These are phyloP conservation scores for Galerucella nymphaeae DNA, from an alignment of 2,888 invertebrate genomes.

Conservation along the genomic window DNA sequence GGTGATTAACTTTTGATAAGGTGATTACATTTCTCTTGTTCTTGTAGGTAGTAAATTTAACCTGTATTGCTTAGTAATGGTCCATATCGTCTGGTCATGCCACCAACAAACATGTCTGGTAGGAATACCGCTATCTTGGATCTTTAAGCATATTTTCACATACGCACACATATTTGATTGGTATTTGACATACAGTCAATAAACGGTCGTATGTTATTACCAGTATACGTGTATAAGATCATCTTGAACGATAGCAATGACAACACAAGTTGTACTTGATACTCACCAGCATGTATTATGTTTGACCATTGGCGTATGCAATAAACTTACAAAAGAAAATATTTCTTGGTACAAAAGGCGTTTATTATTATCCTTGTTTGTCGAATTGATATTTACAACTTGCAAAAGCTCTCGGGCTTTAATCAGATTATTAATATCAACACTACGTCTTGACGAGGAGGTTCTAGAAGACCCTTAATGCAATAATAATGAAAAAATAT, in stretches of 20 bases:
- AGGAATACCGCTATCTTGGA: slow-evolving; percentile 51
- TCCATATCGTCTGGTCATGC: slow-evolving; percentile 16
- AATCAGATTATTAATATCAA: too few species aligned
- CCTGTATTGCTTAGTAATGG: slow-evolving; percentile 6
- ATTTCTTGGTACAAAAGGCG: background rate
- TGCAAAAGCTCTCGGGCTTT: too few species aligned
- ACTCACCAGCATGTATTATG: slow-evolving; percentile 44
- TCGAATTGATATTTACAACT: too few species aligned
- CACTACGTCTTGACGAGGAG: too few species aligned
- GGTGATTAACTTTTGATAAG: background rate
- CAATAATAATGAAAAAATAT: too few species aligned
- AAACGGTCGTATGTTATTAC: slow-evolving; percentile 57
- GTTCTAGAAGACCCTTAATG: too few species aligned
- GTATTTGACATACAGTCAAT: slow-evolving; percentile 55
- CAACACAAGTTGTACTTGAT: slow-evolving; percentile 45
- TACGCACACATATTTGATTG: slow-evolving; percentile 53
- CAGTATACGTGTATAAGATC: slow-evolving; percentile 48
- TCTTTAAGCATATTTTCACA: slow-evolving; percentile 54
- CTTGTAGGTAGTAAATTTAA: slow-evolving; percentile 3
- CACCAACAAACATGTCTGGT: slow-evolving; percentile 40
- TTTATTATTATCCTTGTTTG: too few species aligned
- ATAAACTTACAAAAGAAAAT: background rate
- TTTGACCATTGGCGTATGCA: slow-evolving; percentile 11
- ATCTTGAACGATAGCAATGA: slow-evolving; percentile 42
- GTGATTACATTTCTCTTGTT: background rate